Evolutionary conservation across 2,888 invertebrate species (phyloP).

Genomic region (Thera britannica): DNA sequence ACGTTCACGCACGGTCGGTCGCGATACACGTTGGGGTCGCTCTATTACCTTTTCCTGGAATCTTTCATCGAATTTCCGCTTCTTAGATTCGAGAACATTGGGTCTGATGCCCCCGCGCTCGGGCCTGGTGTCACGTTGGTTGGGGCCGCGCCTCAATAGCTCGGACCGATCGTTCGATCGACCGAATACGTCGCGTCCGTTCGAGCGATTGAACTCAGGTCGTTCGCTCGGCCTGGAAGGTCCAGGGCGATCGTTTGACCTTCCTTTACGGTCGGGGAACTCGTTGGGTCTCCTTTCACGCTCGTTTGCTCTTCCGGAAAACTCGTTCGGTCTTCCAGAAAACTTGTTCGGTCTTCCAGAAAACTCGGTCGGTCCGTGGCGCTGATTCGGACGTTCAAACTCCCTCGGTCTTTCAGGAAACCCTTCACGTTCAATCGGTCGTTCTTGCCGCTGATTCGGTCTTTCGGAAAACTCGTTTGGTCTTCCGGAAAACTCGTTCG

Average conservation of each 20-base stretch:
- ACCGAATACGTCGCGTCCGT: neutral
- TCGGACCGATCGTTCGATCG: constrained; percentile 8
- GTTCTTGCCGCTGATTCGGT: constrained; percentile 2
- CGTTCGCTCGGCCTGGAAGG: constrained; percentile 3
- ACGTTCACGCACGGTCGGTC: neutral
- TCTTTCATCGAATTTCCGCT: constrained; percentile 18
- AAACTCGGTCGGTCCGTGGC: constrained; percentile 1
- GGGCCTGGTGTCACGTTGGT: neutral
- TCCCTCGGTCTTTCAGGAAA: neutral
- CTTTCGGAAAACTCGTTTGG: constrained; percentile 5
- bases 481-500: constrained; percentile 8
- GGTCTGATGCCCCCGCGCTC: neutral
- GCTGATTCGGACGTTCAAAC: constrained; percentile 7
- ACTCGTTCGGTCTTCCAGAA: constrained; percentile 3
- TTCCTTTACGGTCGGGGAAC: neutral
- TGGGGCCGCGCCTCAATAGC: neutral
- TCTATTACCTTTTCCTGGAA: constrained; percentile 2
- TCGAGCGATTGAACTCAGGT: constrained; percentile 1
- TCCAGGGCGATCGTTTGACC: neutral
- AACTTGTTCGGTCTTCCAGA: neutral
- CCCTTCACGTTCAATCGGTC: constrained; percentile 4
- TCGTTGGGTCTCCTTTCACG: constrained; percentile 1
- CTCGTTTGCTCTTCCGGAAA: constrained; percentile 4
- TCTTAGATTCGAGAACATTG: constrained; percentile 3
- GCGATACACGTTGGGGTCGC: constrained; percentile 12